Base-by-base conservation (phyloP, 35 echinoderm and acorn worm genomes). In the Chiridota heheva region DNA sequence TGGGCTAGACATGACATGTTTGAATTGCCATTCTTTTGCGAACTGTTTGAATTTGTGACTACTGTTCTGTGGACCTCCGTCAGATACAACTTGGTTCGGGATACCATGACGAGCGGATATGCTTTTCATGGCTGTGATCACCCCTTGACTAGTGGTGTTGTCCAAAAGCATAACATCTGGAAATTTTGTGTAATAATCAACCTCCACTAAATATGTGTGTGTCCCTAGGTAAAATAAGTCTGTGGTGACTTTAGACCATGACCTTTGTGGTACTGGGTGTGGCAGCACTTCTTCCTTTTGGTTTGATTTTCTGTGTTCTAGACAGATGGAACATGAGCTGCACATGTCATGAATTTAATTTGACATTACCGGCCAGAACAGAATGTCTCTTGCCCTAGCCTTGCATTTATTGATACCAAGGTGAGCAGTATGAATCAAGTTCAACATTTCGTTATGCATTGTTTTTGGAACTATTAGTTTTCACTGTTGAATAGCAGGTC, bases 361-460 rank as follows among this genome's bases (percentile, higher is more conserved):
- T 49, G 81, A 84, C 81, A 84, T 84, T 6, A 63, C 81, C 20
- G 45, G 81, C 81, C 81, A 84, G 67, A 70, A 84, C 3, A 84
- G 33, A 13, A 84, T 32, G 5, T 69, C 63, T 84, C 62, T 70
- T 4, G 81, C 81, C 40, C 81, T 84, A 7, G 81, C 42, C 58
- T 53, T 70, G 47, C 81, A 84, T 70, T 84, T 55, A 30, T 70
- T 72, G 1, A 70, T 38, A 36, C 81, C 81, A 22, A 71, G 34
- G 34, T 84, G 81, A 71, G 43, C 72, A 20, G 16, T 59, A 42
- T 84, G 81, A 15, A 84, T 58, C 39, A 12, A 70, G 31, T 70
- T 33, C 40, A 71, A n/a, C 41, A 84, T 84, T 69, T 84, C 63
- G 20, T n/a, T 46, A 28, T 72, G 42, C 61, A 34, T 25, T 70